Evolutionary conservation across 2,797 vertebrate species (phyloP).

Genomic region (Rallus crepitans): DNA sequence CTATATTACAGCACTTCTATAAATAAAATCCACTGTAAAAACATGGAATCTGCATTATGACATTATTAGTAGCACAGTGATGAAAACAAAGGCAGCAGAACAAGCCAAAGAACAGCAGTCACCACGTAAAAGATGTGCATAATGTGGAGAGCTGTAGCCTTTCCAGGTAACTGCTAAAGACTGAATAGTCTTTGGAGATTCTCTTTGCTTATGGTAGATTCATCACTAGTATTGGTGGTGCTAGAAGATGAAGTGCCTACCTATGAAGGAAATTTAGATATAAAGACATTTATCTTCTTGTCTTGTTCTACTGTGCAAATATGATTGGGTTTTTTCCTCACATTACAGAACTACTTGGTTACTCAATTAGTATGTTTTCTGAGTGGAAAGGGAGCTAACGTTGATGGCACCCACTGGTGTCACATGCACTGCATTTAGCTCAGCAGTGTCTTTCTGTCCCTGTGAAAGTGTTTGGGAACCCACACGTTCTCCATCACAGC

Average conservation of each 20-base stretch:
- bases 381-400: neutral
- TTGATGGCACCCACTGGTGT: neutral
- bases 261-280: neutral
- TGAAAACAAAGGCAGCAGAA: neutral
- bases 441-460: neutral
- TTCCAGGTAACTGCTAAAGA: neutral
- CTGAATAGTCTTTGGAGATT: neutral
- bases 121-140: neutral
- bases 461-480: neutral
- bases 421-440: conserved; percentile 2
- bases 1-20: neutral
- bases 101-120: neutral
- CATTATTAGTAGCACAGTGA: neutral
- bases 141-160: neutral
- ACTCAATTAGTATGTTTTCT: neutral
- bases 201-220: neutral
- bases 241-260: neutral
- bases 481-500: neutral
- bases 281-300: neutral
- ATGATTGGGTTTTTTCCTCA: neutral
- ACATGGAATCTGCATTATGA: neutral
- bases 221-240: neutral
- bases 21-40: neutral
- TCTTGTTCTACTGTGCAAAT: neutral
- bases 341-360: neutral